Evolutionary conservation across 2,888 invertebrate genomes (phyloP).

Genomic region (Microctonus aethiopoides): DNA sequence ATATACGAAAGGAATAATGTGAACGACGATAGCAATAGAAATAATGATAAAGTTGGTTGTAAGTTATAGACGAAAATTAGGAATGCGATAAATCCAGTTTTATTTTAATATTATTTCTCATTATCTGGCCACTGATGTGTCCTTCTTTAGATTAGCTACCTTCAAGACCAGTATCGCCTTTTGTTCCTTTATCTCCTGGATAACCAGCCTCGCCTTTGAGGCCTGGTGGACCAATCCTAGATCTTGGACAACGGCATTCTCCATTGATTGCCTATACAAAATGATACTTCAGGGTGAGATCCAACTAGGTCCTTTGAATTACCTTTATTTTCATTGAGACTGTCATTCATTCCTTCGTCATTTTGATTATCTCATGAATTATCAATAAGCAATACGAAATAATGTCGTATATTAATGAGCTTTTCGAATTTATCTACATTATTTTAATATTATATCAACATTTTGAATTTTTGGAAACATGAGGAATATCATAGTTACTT

Average conservation of each 20-base stretch:
- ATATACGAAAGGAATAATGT: not conserved
- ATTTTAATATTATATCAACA: not conserved
- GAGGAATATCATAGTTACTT: too few relatives aligned
- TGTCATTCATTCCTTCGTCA: not conserved
- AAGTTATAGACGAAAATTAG: not conserved
- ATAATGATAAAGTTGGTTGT: too few relatives aligned
- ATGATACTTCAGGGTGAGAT: slow-evolving; percentile 61
- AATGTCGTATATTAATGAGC: not conserved
- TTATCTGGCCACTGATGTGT: not conserved
- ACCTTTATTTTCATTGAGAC: not conserved
- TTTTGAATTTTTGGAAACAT: too few relatives aligned
- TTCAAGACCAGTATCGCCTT: slow-evolving; percentile 72
- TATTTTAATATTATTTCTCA: not conserved
- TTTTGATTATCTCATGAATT: not conserved
- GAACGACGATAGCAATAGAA: not conserved
- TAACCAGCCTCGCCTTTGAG: slow-evolving; percentile 73
- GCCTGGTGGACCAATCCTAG: slow-evolving; percentile 73
- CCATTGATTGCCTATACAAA: slow-evolving; percentile 70
- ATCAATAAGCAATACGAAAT: not conserved
- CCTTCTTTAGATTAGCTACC: slow-evolving; percentile 59
- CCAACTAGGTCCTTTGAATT: slow-evolving; percentile 62
- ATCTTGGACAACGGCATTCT: slow-evolving; percentile 66
- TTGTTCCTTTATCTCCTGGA: slow-evolving; percentile 72
- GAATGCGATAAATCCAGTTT: not conserved
- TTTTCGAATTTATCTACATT: not conserved